These are phyloP conservation scores for Dryobates pubescens DNA, from an alignment of 2,797 vertebrate species.

Conservation along the genomic window DNA sequence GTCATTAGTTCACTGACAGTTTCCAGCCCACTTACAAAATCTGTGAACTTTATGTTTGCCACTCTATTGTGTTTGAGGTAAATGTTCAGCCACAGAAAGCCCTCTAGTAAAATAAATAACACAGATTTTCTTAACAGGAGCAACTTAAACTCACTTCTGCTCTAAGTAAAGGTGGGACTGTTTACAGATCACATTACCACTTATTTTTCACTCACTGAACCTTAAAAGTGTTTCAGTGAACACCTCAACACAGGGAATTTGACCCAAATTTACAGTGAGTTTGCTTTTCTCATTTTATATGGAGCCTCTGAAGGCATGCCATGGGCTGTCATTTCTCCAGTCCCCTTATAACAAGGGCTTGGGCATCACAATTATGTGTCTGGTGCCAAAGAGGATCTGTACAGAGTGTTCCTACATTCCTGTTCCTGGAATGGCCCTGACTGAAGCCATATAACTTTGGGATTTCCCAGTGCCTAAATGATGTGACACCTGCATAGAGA, in stretches of 20 bases:
- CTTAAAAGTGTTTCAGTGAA: neutral
- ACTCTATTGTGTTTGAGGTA: neutral
- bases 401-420: neutral
- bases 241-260: neutral
- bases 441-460: accelerated
- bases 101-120: neutral
- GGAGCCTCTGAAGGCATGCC: neutral
- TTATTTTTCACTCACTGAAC: neutral
- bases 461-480: neutral
- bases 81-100: neutral
- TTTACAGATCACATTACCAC: neutral
- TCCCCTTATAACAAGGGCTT: neutral
- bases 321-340: neutral
- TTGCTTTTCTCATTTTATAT: neutral
- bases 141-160: neutral
- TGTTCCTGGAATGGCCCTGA: neutral
- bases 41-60: slow-evolving; percentile 13
- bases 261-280: neutral
- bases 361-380: neutral
- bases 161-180: neutral
- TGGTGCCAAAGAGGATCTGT: neutral
- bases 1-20: slow-evolving; percentile 56
- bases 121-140: neutral
- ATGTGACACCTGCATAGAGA: neutral
- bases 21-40: slow-evolving; percentile 58